These are phyloP conservation scores for Neoarius graeffei DNA, from an alignment of 2,113 vertebrate species.

Conservation along the genomic window DNA sequence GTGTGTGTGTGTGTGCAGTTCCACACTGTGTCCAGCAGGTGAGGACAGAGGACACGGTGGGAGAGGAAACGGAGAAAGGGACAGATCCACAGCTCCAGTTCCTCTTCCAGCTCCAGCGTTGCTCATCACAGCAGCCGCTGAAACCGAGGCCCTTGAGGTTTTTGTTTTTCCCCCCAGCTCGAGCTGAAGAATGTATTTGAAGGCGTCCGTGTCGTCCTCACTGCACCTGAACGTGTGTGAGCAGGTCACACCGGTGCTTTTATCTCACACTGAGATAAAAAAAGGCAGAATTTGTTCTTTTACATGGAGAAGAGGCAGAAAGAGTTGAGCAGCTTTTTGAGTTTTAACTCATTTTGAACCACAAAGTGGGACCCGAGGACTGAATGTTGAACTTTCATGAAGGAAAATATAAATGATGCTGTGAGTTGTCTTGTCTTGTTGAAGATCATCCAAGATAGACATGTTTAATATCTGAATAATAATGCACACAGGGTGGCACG, in stretches of 20 bases:
- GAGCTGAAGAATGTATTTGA: neutral
- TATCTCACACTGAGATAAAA: neutral
- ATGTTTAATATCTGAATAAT: too few species aligned
- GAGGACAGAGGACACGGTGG: conserved; percentile 41
- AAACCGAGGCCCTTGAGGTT: neutral
- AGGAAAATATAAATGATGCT: too few species aligned
- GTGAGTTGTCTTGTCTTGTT: too few species aligned
- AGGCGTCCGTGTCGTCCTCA: neutral
- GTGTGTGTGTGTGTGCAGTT: conserved; percentile 25
- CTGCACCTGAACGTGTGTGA: neutral
- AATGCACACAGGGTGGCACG: too few species aligned
- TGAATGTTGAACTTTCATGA: too few species aligned
- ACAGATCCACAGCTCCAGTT: too few species aligned
- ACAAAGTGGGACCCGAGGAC: too few species aligned
- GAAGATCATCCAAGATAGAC: too few species aligned
- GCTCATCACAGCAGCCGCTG: neutral
- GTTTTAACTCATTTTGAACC: neutral
- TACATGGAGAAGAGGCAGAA: neutral
- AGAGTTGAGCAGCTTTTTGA: neutral
- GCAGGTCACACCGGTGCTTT: neutral
- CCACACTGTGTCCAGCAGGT: conserved; percentile 48
- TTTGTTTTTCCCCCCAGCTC: neutral
- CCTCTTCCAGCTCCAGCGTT: conserved; percentile 10
- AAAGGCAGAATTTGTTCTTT: neutral
- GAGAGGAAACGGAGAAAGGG: neutral